Percentiles rank a stretch among this genome's conserved stretches.
Evolutionary conservation across 2,113 vertebrate genomes (phyloP).

Genomic region (Poecile atricapillus): DNA sequence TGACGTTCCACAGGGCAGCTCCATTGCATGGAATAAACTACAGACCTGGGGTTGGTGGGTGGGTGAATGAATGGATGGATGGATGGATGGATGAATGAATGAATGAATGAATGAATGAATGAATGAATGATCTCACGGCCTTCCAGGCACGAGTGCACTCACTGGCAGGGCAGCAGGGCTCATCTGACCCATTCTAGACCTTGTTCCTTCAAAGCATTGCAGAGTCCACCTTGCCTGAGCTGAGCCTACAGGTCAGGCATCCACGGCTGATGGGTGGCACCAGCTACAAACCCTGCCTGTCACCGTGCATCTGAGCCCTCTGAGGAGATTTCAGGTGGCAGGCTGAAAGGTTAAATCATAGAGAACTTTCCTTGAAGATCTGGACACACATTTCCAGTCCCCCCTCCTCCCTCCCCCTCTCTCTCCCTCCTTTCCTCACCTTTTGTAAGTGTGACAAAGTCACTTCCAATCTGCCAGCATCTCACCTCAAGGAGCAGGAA

Average conservation of each 20-base stretch:
- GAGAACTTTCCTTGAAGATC: not conserved
- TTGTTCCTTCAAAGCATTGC: not conserved
- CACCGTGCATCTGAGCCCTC: not conserved
- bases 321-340: not conserved
- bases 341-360: not conserved
- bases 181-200: not conserved
- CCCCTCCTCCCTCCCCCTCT: not conserved
- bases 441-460: not conserved
- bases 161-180: not conserved
- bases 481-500: not conserved
- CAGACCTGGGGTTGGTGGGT: no score
- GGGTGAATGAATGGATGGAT: no score
- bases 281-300: not conserved
- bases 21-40: not conserved
- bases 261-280: not conserved
- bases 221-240: not conserved
- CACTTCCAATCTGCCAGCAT: conserved; percentile 14
- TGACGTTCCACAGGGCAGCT: not conserved
- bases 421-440: not conserved
- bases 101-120: not conserved
- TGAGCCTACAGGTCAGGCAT: not conserved
- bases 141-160: not conserved
- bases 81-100: no score
- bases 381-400: not conserved
- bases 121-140: not conserved